Conservation (phyloP, 2,888 invertebrate genomes). For the Plusia festucae region DNA sequence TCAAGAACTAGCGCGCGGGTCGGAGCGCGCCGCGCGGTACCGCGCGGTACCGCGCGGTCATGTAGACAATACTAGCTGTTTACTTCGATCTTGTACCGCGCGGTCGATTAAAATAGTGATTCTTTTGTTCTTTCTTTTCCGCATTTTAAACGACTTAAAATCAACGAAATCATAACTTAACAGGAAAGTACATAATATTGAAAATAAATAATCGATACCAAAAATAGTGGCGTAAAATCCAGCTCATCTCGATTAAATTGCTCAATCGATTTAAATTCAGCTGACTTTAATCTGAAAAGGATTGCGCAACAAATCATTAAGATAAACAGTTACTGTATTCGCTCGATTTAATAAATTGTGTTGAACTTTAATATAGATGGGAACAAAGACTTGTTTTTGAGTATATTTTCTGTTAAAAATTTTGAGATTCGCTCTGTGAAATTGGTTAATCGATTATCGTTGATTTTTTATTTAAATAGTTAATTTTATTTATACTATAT, state of each 20-base stretch:
- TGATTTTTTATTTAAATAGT: too few relatives aligned
- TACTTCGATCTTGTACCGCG: too few relatives aligned
- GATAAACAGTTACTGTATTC: slow-evolving; percentile 48
- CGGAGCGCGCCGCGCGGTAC: too few relatives aligned
- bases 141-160: neutral
- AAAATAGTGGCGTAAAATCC: slow-evolving; percentile 35
- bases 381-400: slow-evolving; percentile 24
- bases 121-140: too few relatives aligned
- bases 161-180: neutral
- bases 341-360: slow-evolving; percentile 50
- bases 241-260: slow-evolving; percentile 46
- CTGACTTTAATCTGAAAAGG: slow-evolving; percentile 53
- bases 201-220: slow-evolving; percentile 23
- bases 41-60: too few relatives aligned
- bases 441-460: neutral
- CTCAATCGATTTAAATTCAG: slow-evolving; percentile 47
- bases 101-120: too few relatives aligned
- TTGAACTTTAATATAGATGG: slow-evolving; percentile 51
- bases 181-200: slow-evolving; percentile 3
- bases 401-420: too few relatives aligned
- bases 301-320: slow-evolving; percentile 57
- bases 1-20: too few relatives aligned
- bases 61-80: too few relatives aligned
- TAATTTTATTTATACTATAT: too few relatives aligned
- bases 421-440: too few relatives aligned